Conservation (phyloP, 1,140 invertebrate species). For the Lutraria rhynchaena region DNA sequence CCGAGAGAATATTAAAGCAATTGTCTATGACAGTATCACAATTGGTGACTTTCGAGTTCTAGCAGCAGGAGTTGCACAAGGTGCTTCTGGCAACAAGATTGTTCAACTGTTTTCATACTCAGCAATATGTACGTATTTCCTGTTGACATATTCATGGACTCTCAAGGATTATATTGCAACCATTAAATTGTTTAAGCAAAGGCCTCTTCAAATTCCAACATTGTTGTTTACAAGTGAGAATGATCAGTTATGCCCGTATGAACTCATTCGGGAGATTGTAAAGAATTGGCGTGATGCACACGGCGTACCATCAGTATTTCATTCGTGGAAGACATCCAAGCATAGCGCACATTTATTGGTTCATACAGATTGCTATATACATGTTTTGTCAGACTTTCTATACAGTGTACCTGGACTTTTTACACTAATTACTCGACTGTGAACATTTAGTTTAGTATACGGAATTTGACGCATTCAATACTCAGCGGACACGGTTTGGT, state of each 20-base stretch:
- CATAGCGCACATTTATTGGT: constrained; percentile 20
- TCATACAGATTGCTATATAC: constrained; percentile 25
- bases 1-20: constrained; percentile 5
- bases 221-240: constrained; percentile 36
- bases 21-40: constrained; percentile 44
- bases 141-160: constrained; percentile 15
- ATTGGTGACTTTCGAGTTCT: constrained; percentile 24
- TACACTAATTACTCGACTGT: no score
- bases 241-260: constrained; percentile 36
- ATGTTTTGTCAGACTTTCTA: constrained; percentile 1
- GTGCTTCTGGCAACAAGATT: constrained; percentile 16
- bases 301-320: constrained; percentile 1
- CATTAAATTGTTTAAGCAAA: constrained; percentile 38
- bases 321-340: constrained; percentile 44
- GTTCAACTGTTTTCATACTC: neutral
- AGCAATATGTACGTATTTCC: constrained; percentile 22
- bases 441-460: no score
- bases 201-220: constrained; percentile 46
- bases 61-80: constrained; percentile 20
- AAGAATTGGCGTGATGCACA: neutral
- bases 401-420: constrained; percentile 6
- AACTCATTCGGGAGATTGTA: constrained; percentile 8
- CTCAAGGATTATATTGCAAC: constrained; percentile 23
- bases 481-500: no score
- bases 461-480: no score